Conservation (phyloP, 2,113 vertebrate genomes). For the Tetrax tetrax region DNA sequence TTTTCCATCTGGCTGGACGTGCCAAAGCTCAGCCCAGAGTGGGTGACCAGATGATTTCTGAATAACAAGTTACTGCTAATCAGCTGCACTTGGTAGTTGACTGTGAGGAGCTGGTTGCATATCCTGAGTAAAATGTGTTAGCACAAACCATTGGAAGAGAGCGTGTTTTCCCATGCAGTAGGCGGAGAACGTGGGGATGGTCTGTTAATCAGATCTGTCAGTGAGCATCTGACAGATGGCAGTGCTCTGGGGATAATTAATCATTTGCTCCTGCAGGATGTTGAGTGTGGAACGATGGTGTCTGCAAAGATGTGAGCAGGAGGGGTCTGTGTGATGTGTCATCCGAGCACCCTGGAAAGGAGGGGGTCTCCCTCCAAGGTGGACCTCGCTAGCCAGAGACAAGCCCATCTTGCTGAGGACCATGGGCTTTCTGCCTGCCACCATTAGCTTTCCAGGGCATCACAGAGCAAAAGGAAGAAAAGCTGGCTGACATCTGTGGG, state of each 20-base stretch:
- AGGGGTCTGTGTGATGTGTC: not conserved
- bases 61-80: not conserved
- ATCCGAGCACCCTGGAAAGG: not conserved
- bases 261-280: not conserved
- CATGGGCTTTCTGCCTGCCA: not conserved
- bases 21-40: not conserved
- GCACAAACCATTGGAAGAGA: not conserved
- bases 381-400: not conserved
- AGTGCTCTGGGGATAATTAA: not conserved
- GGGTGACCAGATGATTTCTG: not conserved
- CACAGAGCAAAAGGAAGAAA: not conserved
- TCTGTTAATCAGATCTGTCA: not conserved
- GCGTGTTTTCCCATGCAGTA: not conserved
- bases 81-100: not conserved
- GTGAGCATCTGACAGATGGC: not conserved
- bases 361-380: not conserved
- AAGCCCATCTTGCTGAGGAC: not conserved
- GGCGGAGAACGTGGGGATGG: not conserved
- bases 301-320: not conserved
- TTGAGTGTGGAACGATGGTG: not conserved
- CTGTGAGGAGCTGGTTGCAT: not conserved
- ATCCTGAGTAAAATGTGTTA: not conserved
- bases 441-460: not conserved
- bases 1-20: not conserved
- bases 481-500: not conserved